Evolutionary conservation across 2,888 invertebrate genomes (phyloP).

Genomic region (Leptinotarsa tumamoca): DNA sequence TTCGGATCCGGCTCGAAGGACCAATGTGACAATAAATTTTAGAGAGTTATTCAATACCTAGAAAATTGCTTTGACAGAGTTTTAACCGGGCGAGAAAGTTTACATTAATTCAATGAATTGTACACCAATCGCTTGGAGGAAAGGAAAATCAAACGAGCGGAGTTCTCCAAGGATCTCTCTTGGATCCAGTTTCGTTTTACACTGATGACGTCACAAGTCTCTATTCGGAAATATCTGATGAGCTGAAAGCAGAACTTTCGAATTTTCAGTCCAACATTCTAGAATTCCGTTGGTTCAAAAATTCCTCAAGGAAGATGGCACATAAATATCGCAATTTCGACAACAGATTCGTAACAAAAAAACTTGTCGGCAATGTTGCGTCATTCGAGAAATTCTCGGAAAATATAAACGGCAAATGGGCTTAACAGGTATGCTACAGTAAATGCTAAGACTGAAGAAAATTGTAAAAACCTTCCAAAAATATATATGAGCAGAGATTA

Average conservation of each 20-base stretch:
- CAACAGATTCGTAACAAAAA: background rate
- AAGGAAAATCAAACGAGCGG: too few species aligned
- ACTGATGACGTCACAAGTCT: background rate
- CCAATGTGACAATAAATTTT: too few species aligned
- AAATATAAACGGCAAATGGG: background rate
- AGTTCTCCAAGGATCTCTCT: too few species aligned
- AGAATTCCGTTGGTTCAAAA: background rate
- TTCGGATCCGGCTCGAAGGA: too few species aligned
- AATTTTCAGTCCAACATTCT: background rate
- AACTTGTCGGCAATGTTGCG: background rate
- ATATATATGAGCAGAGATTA: background rate
- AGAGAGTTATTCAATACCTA: too few species aligned
- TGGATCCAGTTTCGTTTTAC: too few species aligned
- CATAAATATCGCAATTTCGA: background rate
- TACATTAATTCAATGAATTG: too few species aligned
- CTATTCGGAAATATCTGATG: background rate
- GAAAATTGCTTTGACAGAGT: too few species aligned
- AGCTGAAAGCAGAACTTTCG: background rate
- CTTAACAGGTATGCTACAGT: background rate
- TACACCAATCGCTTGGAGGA: too few species aligned
- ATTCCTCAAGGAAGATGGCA: background rate
- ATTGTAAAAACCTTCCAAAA: constrained; percentile 5
- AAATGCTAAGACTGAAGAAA: constrained; percentile 3
- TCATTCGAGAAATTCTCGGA: background rate
- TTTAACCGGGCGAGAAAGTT: too few species aligned